phyloP scores from a whole-genome alignment of 2,113 vertebrate genomes.

The Phalacrocorax brasilianus region DNA sequence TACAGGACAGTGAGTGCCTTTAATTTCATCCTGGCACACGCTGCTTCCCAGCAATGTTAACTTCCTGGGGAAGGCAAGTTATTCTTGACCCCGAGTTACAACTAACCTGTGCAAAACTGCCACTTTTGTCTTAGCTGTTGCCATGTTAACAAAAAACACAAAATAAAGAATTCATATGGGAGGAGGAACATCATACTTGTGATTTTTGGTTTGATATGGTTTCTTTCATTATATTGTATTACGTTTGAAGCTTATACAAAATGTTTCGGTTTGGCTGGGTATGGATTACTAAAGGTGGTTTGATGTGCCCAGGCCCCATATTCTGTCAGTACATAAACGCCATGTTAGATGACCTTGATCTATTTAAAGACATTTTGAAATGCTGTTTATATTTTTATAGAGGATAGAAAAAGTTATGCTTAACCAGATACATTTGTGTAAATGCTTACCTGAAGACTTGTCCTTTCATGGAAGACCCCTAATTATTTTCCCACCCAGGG shows the following conservation, averaged over 20 bases:
- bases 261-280: not conserved
- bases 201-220: not conserved
- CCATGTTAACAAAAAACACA: not conserved
- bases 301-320: not conserved
- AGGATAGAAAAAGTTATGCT: conserved; percentile 55
- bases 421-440: conserved; percentile 30
- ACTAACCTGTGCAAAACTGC: not conserved
- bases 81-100: not conserved
- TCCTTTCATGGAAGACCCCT: conserved; percentile 14
- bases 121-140: not conserved
- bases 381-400: conserved; percentile 74
- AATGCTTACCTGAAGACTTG: conserved; percentile 32
- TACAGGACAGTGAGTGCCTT: not conserved
- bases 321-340: not conserved
- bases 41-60: not conserved
- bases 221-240: not conserved
- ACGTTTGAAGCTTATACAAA: not conserved
- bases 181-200: not conserved
- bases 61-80: not conserved
- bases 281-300: not conserved
- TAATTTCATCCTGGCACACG: not conserved
- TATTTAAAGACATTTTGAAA: conserved; percentile 34
- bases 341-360: not conserved
- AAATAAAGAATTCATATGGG: not conserved
- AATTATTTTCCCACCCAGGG: conserved; percentile 34